A percentile compares a stretch with the other conserved stretches of the same genome.
These are phyloP conservation scores for Drosophila sucinea DNA, from an alignment of 1,140 invertebrate species.

Conservation along the genomic window DNA sequence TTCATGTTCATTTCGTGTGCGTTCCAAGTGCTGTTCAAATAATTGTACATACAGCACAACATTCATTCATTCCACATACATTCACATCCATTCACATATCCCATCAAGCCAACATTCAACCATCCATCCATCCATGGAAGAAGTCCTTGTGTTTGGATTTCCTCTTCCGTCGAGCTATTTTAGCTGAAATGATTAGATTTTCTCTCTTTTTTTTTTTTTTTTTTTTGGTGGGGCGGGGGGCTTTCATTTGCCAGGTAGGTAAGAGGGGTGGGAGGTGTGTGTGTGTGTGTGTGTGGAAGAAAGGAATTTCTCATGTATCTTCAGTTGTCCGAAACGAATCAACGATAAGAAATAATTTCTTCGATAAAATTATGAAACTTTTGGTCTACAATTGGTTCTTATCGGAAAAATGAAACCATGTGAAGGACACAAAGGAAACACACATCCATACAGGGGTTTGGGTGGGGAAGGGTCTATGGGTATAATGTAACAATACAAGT, in stretches of 20 bases:
- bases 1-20: conserved; percentile 61
- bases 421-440: not conserved
- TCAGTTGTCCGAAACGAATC: not conserved
- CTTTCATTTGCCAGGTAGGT: not conserved
- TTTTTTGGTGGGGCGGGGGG: not conserved
- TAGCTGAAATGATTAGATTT: conserved; percentile 19
- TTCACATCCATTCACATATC: conserved; percentile 10
- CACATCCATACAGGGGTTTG: not conserved
- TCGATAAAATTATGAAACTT: conserved; percentile 10
- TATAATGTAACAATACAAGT: conserved; percentile 10
- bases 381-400: not conserved
- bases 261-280: not conserved
- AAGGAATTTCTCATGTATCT: too few relatives aligned
- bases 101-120: conserved; percentile 31
- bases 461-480: not conserved
- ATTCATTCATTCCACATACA: conserved; percentile 36
- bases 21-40: conserved; percentile 66
- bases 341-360: not conserved
- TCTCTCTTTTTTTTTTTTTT: not conserved
- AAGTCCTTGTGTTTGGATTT: conserved; percentile 30
- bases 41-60: conserved; percentile 41
- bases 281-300: too few relatives aligned
- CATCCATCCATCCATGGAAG: conserved; percentile 32
- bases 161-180: conserved; percentile 9
- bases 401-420: not conserved